These are phyloP conservation scores for Chanos chanos DNA, from an alignment of 2,797 vertebrate genomes.

Conservation along the genomic window DNA sequence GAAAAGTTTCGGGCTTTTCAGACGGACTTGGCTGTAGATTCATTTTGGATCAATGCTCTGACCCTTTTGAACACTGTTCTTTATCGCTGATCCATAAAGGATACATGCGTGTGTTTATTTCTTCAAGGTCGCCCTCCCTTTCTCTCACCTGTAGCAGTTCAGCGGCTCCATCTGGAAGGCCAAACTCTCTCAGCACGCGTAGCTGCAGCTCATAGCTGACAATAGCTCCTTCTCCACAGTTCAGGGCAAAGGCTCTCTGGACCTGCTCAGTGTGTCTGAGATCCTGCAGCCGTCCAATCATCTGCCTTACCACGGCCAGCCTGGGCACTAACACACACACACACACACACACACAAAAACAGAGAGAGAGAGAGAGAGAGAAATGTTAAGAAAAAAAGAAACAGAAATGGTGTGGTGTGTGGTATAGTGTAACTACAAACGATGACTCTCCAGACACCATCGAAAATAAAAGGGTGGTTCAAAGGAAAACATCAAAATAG, in stretches of 20 bases:
- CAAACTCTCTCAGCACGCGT: constrained; percentile 90
- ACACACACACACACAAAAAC: too few species aligned
- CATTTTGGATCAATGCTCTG: too few species aligned
- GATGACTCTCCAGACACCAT: too few species aligned
- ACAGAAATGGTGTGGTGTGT: not conserved
- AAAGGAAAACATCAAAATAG: too few species aligned
- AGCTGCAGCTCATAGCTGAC: constrained; percentile 98
- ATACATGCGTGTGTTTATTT: too few species aligned
- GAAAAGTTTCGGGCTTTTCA: too few species aligned
- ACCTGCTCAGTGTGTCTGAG: constrained; percentile 93
- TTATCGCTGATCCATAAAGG: too few species aligned
- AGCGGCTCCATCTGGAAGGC: constrained; percentile 89
- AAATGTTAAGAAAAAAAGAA: not conserved
- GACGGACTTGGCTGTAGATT: too few species aligned
- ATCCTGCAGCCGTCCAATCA: constrained; percentile 92
- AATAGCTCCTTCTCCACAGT: constrained; percentile 93
- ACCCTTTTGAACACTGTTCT: too few species aligned
- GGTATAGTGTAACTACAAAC: too few species aligned
- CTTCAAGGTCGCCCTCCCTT: too few species aligned
- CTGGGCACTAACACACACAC: constrained; percentile 93
- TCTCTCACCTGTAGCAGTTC: constrained; percentile 97
- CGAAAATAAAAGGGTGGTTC: too few species aligned
- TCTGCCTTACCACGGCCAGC: constrained; percentile 84
- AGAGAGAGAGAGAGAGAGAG: not conserved
- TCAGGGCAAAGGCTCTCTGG: constrained; percentile 91